Base-by-base conservation (phyloP, 2,113 vertebrate species). In the Amphilophus citrinellus region DNA sequence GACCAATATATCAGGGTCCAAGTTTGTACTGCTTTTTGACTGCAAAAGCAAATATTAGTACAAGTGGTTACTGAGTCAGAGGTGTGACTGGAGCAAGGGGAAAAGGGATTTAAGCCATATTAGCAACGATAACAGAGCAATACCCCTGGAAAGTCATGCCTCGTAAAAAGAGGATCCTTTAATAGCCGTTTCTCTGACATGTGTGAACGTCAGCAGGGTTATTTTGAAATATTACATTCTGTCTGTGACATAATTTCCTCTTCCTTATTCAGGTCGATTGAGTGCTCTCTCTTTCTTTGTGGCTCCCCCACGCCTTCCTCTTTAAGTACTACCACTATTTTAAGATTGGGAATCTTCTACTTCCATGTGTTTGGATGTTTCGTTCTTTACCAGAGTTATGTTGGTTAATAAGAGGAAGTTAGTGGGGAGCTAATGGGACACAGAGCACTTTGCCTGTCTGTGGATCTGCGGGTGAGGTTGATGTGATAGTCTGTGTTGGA, bases 221-320 rank as follows among this genome's bases (percentile, higher is more conserved):
- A 89, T 95, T 96, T 93, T 90, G 68, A 91, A 93, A 87, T 86
- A 91, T 93, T 88, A 88, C 79, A 87, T 93, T 93, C 77, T 77
- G 63, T 66, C 82, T 88, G 57, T 89, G 92, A 94, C 85, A 68
- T 89, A 22, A 94, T 94, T 95, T 95, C 94, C 91, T 91, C 90
- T 95, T 95, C 93, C 93, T 93, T 79, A 63, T 85, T 60, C 82
- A 87, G 87, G 88, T 87, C 42, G 78, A 89, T 79, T 32, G 61
- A 85, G 88, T 39, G 80, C 76, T 89, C 79, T 85, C 65, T 82
- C 76, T 84, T 77, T 91, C 79, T 89, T 68, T n/a, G 63, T 84
- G 77, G 66, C 82, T 88, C 87, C 82, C 79, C 60, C 80, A 77
- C n/a, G 14, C 87, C 91, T 94, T 92, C 87, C 79, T 91, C 65